Base-by-base conservation (phyloP, 2,797 vertebrate species). In the Phylloscopus collybita region DNA sequence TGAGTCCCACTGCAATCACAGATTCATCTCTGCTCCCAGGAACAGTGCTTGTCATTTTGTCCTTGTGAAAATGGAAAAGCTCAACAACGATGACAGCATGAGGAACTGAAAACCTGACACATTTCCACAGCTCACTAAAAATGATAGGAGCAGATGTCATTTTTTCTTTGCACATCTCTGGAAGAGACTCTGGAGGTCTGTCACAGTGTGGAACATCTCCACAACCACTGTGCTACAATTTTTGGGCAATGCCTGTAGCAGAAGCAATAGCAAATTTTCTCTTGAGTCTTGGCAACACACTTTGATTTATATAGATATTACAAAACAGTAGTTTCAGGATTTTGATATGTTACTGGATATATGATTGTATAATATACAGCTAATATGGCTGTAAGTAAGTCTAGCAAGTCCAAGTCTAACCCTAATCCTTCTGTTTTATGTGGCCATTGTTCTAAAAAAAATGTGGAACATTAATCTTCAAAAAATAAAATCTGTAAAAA, bases 71-170 rank as follows among this genome's bases (percentile, higher is more conserved):
- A 86, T 47, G n/a, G 47, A 91, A 95, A 86, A 90, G 18, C 73
- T 93, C 73, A 93, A 50, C 64, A 79, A 40, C 0, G n/a, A 25
- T 93, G 87, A 74, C 70, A 88, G 59, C 56, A 57, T 57, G 61
- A 70, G 22, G 69, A 61, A 75, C 74, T 87, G 83, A 88, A 95
- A 95, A 92, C 51, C 50, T 73, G 60, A 93, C 74, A 79, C 23
- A 32, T 94, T 95, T 92, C 67, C 42, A 90, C 71, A 80, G 54
- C 38, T 94, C 7, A 12, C 80, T 70, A 56, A 71, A 88, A 93
- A 80, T 91, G 91, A 91, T 90, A 88, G 90, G 64, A 87, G 78
- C 79, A 95, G 71, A 51, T 96, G 83, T 95, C 36, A 71, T 89
- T 95, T 79, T 60, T 34, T 60, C 91, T 76, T 50, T 85, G 51